Percentiles rank a stretch among this genome's conserved stretches.
Conservation (phyloP, 2,797 vertebrate genomes). For the Dromococcyx pavoninus region DNA sequence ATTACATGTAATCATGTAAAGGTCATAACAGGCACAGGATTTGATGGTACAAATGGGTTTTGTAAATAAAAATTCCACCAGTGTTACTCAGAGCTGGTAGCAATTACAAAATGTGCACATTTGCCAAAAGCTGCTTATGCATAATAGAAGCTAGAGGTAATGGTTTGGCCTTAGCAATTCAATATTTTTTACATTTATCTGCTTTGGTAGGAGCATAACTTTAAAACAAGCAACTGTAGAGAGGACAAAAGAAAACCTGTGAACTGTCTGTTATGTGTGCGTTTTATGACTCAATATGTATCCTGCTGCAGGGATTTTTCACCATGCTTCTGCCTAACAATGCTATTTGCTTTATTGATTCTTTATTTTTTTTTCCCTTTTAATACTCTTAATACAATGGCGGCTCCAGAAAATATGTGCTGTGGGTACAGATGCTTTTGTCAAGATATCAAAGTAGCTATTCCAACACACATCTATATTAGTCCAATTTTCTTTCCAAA, state of each 20-base stretch:
- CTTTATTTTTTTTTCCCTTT: background rate
- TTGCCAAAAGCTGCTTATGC: background rate
- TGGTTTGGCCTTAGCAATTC: background rate
- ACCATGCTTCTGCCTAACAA: background rate
- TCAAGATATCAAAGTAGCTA: background rate
- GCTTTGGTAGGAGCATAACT: background rate
- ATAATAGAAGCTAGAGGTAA: background rate
- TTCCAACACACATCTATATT: background rate
- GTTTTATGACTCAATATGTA: background rate
- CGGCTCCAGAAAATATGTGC: background rate
- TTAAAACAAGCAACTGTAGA: background rate
- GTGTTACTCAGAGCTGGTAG: background rate
- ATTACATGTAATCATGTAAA: background rate
- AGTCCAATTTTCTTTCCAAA: conserved; percentile 10
- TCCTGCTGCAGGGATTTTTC: background rate
- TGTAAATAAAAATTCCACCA: background rate
- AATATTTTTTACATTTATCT: background rate
- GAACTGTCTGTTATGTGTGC: background rate
- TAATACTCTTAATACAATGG: background rate
- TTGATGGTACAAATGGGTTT: background rate
- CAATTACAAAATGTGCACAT: background rate
- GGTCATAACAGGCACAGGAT: background rate
- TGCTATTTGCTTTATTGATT: conserved; percentile 34
- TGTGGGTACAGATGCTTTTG: background rate
- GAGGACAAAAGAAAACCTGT: background rate